Evolutionary conservation across 2,888 invertebrate genomes (phyloP), one percentile per base, ranked within the genome.

Genomic region (Andrena marginata): DNA sequence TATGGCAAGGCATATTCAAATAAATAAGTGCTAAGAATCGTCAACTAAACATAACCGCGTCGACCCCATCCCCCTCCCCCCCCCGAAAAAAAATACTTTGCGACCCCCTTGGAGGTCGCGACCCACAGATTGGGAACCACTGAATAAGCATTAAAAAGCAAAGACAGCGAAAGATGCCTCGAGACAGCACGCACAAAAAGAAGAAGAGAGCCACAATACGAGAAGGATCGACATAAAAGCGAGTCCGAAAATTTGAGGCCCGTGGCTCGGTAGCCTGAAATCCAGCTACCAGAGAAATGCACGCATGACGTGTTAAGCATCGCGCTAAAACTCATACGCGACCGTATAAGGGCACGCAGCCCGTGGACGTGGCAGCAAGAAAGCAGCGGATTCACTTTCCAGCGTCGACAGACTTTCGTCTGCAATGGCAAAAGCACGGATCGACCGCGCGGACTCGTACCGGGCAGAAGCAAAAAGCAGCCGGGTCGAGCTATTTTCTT

Each of bases 401-500:
- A 77, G 35, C 82, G 77, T 70, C 78, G 73, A 85, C 82, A 77
- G 77, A 79, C 70, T 35, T 65, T 64, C 48, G 51, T 72, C 51
- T 62, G 23, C 29, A 26, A 62, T 49, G n/a, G 48, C 51, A 29
- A 31, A 26, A 42, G 29, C 62, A 64, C 60, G 63, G 56, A 42
- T 69, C 31, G 49, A 51, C 13, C 10, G 62, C 72, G 72, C 80
- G 75, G 75, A 79, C 74, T 67, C 64, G 77, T 56, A 80, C 87
- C 84, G 77, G 83, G 77, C 86, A 86, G 87, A 87, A 89, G 89
- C 88, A 85, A 89, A 87, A 86, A 87, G 86, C 84, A 77, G 70
- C 80, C 74, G 77, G 77, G 84, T 83, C 88, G 89, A 89, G 92
- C 91, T 92, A 93, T 93, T 94, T 93, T 93, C 93, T 93, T 92